Base-by-base conservation (phyloP, 2,888 invertebrate species). In the Syrista parreyssii region DNA sequence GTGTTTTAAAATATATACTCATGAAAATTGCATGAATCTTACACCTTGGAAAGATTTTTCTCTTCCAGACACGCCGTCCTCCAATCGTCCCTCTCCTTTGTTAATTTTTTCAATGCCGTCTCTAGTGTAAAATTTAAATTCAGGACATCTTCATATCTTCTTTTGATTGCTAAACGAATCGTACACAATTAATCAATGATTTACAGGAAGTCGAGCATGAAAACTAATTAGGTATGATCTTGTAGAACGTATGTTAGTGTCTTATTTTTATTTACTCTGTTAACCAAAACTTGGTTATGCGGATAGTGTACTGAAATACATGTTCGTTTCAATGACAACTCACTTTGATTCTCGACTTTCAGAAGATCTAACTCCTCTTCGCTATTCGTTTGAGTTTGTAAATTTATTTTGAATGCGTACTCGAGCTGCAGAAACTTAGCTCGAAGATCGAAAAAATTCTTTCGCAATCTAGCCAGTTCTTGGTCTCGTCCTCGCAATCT, bases 331-430 rank as follows among this genome's bases (percentile, higher is more conserved):
- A 40, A 23, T 6, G 23, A 40, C 6, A 40, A 40, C 80, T 84
- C 81, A 87, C 86, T 82, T 79, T 83, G 76, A 78, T 75, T 84
- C 83, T 85, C 80, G 34, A 68, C 77, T 77, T 80, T 83, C 78
- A 80, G 75, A 74, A 81, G 84, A 80, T 84, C 82, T 76, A 88
- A 80, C 75, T 83, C 83, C n/a, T 79, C 79, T 80, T 87, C 86
- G 35, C 80, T 83, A 31, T 76, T 82, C 73, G 78, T 79, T 74
- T 87, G 88, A 34, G 81, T 78, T 78, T 79, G 80, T 78, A 86
- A 83, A 82, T 88, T 89, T 78, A 82, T 85, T 83, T 83, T 81
- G 79, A 87, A 88, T 75, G 88, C 86, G 78, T 81, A 80, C 76
- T 89, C 86, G 68, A 86, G 84, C 79, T 86, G 84, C 55, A 81